These are phyloP conservation scores for Channa argus DNA, from an alignment of 2,113 vertebrate genomes.

Conservation along the genomic window DNA sequence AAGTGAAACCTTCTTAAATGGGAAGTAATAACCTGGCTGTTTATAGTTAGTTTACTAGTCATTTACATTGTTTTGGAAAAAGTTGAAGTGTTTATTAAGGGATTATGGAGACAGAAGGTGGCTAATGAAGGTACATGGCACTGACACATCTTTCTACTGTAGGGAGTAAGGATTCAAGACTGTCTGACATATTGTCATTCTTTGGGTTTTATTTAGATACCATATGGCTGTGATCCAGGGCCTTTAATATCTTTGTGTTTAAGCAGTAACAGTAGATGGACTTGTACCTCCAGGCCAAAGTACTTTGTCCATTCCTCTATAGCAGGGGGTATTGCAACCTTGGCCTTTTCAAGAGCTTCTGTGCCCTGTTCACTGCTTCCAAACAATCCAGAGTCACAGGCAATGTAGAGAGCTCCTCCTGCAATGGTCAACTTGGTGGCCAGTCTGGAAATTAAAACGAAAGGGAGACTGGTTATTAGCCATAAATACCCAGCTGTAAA, in stretches of 20 bases:
- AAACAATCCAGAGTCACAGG: constrained; percentile 89
- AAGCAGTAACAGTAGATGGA: not conserved
- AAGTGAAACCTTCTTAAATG: too few relatives aligned
- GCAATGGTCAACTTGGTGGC: constrained; percentile 89
- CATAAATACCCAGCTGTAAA: not conserved
- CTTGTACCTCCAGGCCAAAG: constrained; percentile 87
- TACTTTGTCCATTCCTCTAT: constrained; percentile 91
- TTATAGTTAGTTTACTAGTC: too few relatives aligned
- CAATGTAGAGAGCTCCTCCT: constrained; percentile 90
- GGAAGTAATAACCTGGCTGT: too few relatives aligned
- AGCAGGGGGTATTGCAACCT: constrained; percentile 86
- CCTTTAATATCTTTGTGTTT: too few relatives aligned
- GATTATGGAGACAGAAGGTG: too few relatives aligned
- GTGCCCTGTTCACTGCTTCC: constrained; percentile 86
- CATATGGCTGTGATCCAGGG: not conserved
- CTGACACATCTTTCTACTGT: not conserved
- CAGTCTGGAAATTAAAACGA: constrained; percentile 79
- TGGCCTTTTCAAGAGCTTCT: constrained; percentile 85
- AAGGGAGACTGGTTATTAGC: not conserved
- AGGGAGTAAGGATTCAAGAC: not conserved
- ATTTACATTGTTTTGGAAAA: too few relatives aligned
- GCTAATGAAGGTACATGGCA: not conserved
- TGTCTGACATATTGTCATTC: not conserved
- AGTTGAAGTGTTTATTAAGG: too few relatives aligned
- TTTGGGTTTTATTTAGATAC: not conserved